Conservation (phyloP, 2,888 invertebrate genomes). For the Eustalomyia histrio region DNA sequence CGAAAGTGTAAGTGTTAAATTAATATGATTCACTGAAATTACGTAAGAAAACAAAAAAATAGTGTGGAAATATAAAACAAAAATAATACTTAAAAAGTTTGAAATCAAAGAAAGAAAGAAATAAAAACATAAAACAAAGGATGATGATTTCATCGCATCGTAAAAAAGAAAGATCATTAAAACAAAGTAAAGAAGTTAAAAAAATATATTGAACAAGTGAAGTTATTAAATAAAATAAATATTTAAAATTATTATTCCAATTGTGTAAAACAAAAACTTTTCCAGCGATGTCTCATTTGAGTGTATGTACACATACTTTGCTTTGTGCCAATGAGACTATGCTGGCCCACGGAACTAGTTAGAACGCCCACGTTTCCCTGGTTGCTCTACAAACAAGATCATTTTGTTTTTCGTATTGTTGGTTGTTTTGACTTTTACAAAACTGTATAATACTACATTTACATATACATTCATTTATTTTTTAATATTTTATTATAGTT, state of each 20-base stretch:
- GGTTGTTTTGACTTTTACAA: conserved; percentile 21
- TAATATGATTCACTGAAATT: conserved; percentile 69
- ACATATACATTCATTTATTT: conserved; percentile 10
- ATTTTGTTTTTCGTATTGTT: background rate
- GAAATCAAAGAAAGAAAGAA: too few species aligned
- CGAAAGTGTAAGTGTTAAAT: conserved; percentile 71
- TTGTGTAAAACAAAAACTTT: background rate
- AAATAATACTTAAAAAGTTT: conserved; percentile 16
- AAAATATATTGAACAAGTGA: conserved; percentile 14
- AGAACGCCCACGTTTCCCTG: conserved; percentile 65
- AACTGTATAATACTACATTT: too few species aligned
- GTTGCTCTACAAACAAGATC: conserved; percentile 34
- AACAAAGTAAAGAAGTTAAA: conserved; percentile 1
- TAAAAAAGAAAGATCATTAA: conserved; percentile 48
- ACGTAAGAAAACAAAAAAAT: conserved; percentile 71
- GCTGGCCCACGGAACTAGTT: conserved; percentile 61
- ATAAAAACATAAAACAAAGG: conserved; percentile 20
- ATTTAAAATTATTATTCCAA: background rate
- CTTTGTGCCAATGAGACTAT: conserved; percentile 22
- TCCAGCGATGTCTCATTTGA: background rate
- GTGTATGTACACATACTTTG: conserved; percentile 21
- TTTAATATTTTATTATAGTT: background rate
- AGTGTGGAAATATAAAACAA: conserved; percentile 46
- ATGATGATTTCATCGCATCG: conserved; percentile 53
- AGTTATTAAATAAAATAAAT: background rate